A percentile compares a stretch with the other conserved stretches of the same genome.
Conservation (phyloP, 2,113 vertebrate genomes). For the Spea bombifrons region DNA sequence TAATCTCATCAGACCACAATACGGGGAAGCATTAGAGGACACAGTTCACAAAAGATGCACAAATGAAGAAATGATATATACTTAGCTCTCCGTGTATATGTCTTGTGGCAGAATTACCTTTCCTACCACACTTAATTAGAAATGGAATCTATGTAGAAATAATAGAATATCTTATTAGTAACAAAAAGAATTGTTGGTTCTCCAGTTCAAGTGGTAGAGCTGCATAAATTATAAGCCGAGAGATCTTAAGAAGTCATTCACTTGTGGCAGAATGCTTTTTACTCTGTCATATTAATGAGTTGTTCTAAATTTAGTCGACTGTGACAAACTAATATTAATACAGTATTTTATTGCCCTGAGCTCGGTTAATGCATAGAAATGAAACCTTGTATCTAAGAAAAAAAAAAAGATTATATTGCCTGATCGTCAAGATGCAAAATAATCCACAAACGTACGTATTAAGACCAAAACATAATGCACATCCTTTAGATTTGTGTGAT, state of each 20-base stretch:
- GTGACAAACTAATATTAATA: slow-evolving; percentile 86
- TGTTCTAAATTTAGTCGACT: slow-evolving; percentile 81
- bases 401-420: slow-evolving; percentile 66
- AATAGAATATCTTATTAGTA: slow-evolving; percentile 77
- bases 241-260: slow-evolving; percentile 69
- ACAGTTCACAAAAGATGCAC: slow-evolving; percentile 54
- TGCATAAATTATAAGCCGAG: slow-evolving; percentile 76
- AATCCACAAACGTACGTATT: slow-evolving; percentile 81
- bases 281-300: slow-evolving; percentile 79
- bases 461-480: slow-evolving; percentile 80
- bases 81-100: slow-evolving; percentile 35
- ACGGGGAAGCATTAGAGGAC: slow-evolving; percentile 50
- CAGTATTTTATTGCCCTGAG: slow-evolving; percentile 78
- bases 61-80: slow-evolving; percentile 57
- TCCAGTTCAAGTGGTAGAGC: slow-evolving; percentile 77
- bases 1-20: slow-evolving; percentile 60
- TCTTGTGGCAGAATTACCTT: slow-evolving; percentile 66
- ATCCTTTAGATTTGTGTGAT: slow-evolving; percentile 80
- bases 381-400: slow-evolving; percentile 68
- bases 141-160: slow-evolving; percentile 66
- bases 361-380: slow-evolving; percentile 76
- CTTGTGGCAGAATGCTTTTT: slow-evolving; percentile 75
- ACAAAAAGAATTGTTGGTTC: slow-evolving; percentile 65
- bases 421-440: slow-evolving; percentile 78
- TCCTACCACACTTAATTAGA: slow-evolving; percentile 72